Conservation (phyloP, 1,140 invertebrate genomes). For the Anthonomus grandis region DNA sequence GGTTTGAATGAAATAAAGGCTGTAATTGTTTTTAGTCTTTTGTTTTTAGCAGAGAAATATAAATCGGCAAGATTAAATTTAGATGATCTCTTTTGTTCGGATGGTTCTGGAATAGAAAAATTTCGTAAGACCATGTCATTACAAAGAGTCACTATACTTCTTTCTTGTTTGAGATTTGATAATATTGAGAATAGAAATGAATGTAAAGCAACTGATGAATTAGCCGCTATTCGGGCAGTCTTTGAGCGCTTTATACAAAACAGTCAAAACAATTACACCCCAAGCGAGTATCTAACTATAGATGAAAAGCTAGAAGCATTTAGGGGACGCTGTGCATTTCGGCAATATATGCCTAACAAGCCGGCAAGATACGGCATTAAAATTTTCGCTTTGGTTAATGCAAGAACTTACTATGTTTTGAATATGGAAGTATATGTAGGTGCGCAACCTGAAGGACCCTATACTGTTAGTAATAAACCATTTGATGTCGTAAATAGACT, state of each 20-base stretch:
- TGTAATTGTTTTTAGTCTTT: constrained; percentile 14
- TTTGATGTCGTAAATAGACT: constrained; percentile 9
- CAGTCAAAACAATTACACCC: neutral
- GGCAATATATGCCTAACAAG: constrained; percentile 46
- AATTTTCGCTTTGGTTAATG: constrained; percentile 17
- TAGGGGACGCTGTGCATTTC: constrained; percentile 2
- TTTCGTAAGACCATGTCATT: constrained; percentile 40
- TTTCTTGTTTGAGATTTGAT: constrained; percentile 10
- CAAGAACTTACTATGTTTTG: constrained; percentile 10
- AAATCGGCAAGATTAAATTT: constrained; percentile 11
- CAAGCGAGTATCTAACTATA: constrained; percentile 5
- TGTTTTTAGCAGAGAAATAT: constrained; percentile 12
- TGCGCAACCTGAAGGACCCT: constrained; percentile 8
- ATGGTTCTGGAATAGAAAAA: constrained; percentile 38
- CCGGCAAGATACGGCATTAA: constrained; percentile 29
- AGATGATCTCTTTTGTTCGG: constrained; percentile 31
- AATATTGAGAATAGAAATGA: constrained; percentile 13
- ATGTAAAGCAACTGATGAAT: neutral
- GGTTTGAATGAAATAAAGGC: constrained; percentile 18
- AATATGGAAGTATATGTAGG: constrained; percentile 22
- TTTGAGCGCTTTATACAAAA: constrained; percentile 6
- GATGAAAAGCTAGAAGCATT: constrained; percentile 19
- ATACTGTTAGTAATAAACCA: constrained; percentile 4
- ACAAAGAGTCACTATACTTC: constrained; percentile 31
- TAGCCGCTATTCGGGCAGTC: neutral